phyloP scores from a whole-genome alignment of 2,888 invertebrate species.

The Dascillus cervinus region DNA sequence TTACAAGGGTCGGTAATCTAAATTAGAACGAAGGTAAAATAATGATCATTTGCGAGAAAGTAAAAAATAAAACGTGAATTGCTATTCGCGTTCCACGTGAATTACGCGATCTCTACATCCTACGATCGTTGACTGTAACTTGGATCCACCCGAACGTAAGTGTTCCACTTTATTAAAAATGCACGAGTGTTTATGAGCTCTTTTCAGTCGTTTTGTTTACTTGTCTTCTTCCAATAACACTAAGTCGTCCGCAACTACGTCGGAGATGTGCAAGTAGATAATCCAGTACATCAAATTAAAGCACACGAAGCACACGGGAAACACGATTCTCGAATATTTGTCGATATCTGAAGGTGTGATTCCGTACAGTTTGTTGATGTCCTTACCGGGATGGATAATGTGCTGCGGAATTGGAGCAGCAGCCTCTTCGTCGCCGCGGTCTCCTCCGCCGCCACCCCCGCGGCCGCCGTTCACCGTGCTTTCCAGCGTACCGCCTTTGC shows the following conservation, averaged over 20 bases:
- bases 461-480: constrained; percentile 83
- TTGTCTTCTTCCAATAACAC: constrained; percentile 68
- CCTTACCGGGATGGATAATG: constrained; percentile 82
- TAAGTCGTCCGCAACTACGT: constrained; percentile 90
- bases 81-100: constrained; percentile 15
- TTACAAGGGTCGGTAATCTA: constrained; percentile 21
- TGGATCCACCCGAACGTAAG: constrained; percentile 22
- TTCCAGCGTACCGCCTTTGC: constrained; percentile 85
- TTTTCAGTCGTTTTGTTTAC: constrained; percentile 40
- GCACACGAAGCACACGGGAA: constrained; percentile 96
- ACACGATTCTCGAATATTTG: constrained; percentile 97
- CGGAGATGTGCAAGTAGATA: constrained; percentile 92
- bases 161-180: constrained; percentile 29
- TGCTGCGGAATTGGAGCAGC: constrained; percentile 64
- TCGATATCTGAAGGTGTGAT: constrained; percentile 97
- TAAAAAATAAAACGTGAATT: constrained; percentile 20
- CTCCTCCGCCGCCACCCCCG: constrained; percentile 44
- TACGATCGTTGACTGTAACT: constrained; percentile 31
- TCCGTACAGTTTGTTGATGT: constrained; percentile 84
- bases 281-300: constrained; percentile 99
- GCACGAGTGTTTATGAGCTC: constrained; percentile 28
- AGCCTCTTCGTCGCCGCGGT: constrained; percentile 51
- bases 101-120: constrained; percentile 17
- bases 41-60: constrained; percentile 18
- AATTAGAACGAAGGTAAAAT: constrained; percentile 22